Evolutionary conservation across 2,797 vertebrate species (phyloP), one percentile per base, ranked within the genome.

Genomic region (Enteromius treurensis): DNA sequence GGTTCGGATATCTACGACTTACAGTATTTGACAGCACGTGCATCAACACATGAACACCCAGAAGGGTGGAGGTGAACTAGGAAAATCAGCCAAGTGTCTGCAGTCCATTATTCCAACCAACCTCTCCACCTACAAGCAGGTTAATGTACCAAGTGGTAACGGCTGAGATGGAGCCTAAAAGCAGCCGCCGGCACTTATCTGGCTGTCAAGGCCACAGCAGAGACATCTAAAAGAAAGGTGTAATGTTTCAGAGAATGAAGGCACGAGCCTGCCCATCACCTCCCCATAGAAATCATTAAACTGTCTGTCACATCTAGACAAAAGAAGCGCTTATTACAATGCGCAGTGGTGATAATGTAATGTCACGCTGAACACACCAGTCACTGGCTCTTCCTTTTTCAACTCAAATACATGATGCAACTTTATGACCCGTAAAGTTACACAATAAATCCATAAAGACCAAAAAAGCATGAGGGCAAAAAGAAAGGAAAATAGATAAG

Each of bases 211-310:
- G 73, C 60, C 2, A 14, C n/a, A 73, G 71, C 62, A 15, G 58
- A 79, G 53, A 80, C 79, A 62, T 84, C 78, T 84, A 64, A 65
- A 82, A 58, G 40, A 37, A 79, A 84, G 75, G 83, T 81, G 86
- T 67, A 71, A 82, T 55, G 81, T 82, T 87, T 78, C 83, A 65
- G 42, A 77, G 65, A 47, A 53, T 77, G 79, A 85, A 77, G 64
- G 37, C 55, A 19, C 60, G 26, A 75, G 53, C 45, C 45, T 79
- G 45, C 62, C 75, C 45, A 58, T 42, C 53, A n/a, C 51, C 51
- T 78, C 47, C 49, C 80, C 76, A 80, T 73, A 77, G 29, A 83
- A 85, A 78, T 85, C 81, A 85, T 76, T 86, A 86, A 58, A 73
- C 17, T 37, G 62, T 55, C 65, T 42, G 74, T 55, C 79, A 71